Conservation (phyloP, 2,888 invertebrate species). For the Drosophila quinaria region DNA sequence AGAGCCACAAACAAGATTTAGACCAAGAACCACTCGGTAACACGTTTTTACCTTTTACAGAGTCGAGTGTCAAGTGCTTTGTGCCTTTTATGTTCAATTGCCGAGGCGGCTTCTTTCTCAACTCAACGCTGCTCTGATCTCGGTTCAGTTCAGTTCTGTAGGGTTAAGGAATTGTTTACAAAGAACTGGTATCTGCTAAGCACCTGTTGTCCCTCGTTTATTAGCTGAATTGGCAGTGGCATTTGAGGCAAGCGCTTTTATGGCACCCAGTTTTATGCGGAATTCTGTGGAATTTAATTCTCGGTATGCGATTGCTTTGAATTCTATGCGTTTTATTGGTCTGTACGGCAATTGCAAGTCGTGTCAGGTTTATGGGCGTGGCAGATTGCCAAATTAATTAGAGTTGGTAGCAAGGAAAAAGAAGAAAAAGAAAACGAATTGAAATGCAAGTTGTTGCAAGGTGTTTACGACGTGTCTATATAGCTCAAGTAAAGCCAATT, state of each 20-base stretch:
- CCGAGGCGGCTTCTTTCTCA: slow-evolving; percentile 29
- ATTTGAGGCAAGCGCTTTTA: slow-evolving; percentile 37
- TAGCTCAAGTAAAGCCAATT: slow-evolving; percentile 19
- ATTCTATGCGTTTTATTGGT: slow-evolving; percentile 39
- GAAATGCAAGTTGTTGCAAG: slow-evolving; percentile 53
- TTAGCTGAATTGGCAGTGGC: slow-evolving; percentile 67
- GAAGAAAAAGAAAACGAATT: slow-evolving; percentile 14
- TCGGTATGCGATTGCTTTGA: slow-evolving; percentile 62
- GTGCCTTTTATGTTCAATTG: slow-evolving; percentile 41
- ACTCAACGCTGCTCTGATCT: slow-evolving; percentile 7
- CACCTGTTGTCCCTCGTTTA: slow-evolving; percentile 71
- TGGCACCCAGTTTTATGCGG: slow-evolving; percentile 21
- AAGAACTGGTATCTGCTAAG: slow-evolving; percentile 12
- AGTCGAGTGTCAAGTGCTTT: slow-evolving; percentile 25
- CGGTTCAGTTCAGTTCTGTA: slow-evolving; percentile 2
- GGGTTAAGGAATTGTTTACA: background rate
- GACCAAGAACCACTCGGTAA: slow-evolving; percentile 19
- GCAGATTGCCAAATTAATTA: slow-evolving; percentile 32
- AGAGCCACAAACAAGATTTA: slow-evolving; percentile 21
- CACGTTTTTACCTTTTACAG: slow-evolving; percentile 67
- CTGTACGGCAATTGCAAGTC: slow-evolving; percentile 22
- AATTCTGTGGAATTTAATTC: slow-evolving; percentile 39
- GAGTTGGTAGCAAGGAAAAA: slow-evolving; percentile 9
- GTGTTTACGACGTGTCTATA: slow-evolving; percentile 43
- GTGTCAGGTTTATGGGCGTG: slow-evolving; percentile 17